Conservation (phyloP, 1,140 invertebrate genomes). For the Spodoptera frugiperda region DNA sequence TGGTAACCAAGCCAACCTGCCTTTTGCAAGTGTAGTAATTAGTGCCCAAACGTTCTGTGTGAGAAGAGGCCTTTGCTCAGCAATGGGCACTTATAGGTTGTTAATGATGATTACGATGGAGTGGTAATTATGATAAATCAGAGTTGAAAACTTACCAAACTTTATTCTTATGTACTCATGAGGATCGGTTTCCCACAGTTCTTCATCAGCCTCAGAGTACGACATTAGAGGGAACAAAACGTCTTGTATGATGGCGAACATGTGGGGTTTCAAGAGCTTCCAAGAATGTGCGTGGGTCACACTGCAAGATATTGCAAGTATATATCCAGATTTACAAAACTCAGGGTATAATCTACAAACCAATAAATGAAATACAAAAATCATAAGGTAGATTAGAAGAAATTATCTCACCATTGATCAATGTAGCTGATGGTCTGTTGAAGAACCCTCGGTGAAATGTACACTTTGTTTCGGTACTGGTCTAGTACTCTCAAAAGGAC, state of each 20-base stretch:
- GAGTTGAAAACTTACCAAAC: conserved; percentile 89
- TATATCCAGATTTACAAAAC: not conserved
- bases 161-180: conserved; percentile 99
- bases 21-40: too few relatives aligned
- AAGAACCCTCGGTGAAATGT: conserved; percentile 96
- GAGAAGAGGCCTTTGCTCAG: too few relatives aligned
- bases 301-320: conserved; percentile 75
- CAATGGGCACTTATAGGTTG: too few relatives aligned
- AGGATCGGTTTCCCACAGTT: conserved; percentile 98
- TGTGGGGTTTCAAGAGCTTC: conserved; percentile 98
- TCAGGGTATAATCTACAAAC: not conserved
- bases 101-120: too few relatives aligned
- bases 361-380: not conserved
- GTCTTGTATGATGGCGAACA: conserved; percentile 95
- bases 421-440: conserved; percentile 97
- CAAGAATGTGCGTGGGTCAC: conserved; percentile 96
- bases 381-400: not conserved
- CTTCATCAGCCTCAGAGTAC: conserved; percentile 97
- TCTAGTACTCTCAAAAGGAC: conserved; percentile 95
- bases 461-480: conserved; percentile 94
- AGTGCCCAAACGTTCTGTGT: too few relatives aligned
- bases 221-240: conserved; percentile 99
- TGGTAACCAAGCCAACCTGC: too few relatives aligned
- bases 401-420: conserved; percentile 91
- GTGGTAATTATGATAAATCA: too few relatives aligned